Base-by-base conservation (phyloP, 2,888 invertebrate species). In the Netelia inedita region DNA sequence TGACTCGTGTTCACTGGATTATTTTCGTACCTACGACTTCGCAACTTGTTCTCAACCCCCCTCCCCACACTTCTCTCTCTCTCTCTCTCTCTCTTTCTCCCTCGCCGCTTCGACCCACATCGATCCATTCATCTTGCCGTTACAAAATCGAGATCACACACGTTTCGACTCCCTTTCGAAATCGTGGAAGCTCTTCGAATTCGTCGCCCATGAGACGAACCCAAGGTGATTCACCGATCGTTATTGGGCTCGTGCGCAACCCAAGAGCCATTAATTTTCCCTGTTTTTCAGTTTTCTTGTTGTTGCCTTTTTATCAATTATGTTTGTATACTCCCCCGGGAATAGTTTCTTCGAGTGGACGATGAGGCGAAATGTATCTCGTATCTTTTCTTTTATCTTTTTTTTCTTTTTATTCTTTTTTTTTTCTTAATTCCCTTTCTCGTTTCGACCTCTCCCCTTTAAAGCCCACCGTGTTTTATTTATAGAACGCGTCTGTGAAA, bases 41-140 rank as follows among this genome's bases (percentile, higher is more conserved):
- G 35, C 35, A 35, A 35, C 35, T 35, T 35, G 16, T 16, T 57
- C 57, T 57, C 16, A 6, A 3, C 14, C 8, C 55, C 57, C 16
- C 14, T 19, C 55, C 57, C 9, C 3, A n/a, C 16, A 19, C 57
- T 57, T n/a, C 57, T 2, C 3, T 19, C 57, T 28, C 28, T 5
- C 28, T 28, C 28, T 28, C 28, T 3, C 28, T 5, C 28, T 28
- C 28, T 28, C 28, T 28, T 28, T 28, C 28, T 28, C 5, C 28
- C 28, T 5, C 28, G 28, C 28, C 28, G 28, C 28, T 41, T 71
- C 84, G 90, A 90, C 88, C 90, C 82, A 86, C 83, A 86, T 90
- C 79, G 82, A 73, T 74, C 85, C 89, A 91, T 91, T 91, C 90
- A 90, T 89, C 88, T 81, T 85, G 72, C 28, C 43, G 83, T 86